A percentile compares a stretch with the other conserved stretches of the same genome.
These are phyloP conservation scores for Gnathonemus longibarbis DNA, from an alignment of 2,113 vertebrate genomes.

Conservation along the genomic window DNA sequence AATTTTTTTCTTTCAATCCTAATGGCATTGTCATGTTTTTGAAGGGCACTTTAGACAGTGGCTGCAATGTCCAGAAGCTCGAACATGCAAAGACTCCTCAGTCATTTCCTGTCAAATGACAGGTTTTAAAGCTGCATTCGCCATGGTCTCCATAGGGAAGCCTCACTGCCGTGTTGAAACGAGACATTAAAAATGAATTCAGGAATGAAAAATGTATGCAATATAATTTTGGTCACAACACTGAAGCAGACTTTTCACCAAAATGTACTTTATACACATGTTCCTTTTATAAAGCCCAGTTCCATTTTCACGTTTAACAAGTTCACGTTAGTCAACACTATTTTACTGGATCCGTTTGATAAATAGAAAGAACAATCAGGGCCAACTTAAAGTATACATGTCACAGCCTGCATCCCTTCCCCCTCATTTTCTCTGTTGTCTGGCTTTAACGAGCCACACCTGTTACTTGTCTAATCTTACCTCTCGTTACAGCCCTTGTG, in stretches of 20 bases:
- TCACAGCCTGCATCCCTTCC: no score
- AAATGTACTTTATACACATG: not conserved
- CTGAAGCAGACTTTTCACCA: not conserved
- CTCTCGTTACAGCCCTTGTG: no score
- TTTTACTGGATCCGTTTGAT: not conserved
- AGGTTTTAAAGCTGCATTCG: not conserved
- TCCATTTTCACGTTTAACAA: not conserved
- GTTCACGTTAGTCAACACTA: not conserved
- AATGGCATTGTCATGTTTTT: constrained; percentile 7
- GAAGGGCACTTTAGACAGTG: not conserved
- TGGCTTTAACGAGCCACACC: no score
- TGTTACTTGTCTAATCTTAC: no score
- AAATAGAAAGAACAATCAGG: not conserved
- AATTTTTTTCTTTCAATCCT: not conserved
- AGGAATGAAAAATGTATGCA: not conserved
- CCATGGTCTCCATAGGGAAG: not conserved
- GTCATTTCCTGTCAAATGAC: not conserved
- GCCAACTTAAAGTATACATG: not conserved
- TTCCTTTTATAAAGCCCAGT: not conserved
- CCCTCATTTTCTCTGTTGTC: no score
- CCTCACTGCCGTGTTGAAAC: not conserved
- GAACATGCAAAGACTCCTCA: not conserved
- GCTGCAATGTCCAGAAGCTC: not conserved
- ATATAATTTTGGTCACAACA: not conserved
- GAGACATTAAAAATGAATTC: not conserved